These are phyloP conservation scores for Heteromormyrus szaboi DNA, from an alignment of 2,797 vertebrate species.

Conservation along the genomic window DNA sequence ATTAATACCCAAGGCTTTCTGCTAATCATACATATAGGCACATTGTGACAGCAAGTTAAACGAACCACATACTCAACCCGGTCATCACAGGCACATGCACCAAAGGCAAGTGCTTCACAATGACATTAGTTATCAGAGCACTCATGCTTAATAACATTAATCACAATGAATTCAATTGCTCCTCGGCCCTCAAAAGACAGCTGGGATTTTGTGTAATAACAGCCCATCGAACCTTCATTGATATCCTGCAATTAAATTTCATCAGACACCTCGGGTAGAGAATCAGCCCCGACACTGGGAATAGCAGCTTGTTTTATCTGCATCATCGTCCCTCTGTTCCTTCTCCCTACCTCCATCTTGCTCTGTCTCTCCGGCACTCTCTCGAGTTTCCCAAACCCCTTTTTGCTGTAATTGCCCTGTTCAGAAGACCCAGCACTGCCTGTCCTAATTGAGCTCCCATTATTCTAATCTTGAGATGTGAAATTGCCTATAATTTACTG, in stretches of 20 bases:
- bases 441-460: slow-evolving; percentile 64
- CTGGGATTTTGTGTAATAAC: slow-evolving; percentile 50
- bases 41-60: slow-evolving; percentile 11
- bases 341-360: slow-evolving; percentile 38
- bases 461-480: slow-evolving; percentile 74
- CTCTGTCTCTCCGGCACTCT: slow-evolving; percentile 38
- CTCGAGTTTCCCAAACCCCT: slow-evolving; percentile 48
- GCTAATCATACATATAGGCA: not conserved
- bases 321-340: slow-evolving; percentile 21
- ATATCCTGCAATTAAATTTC: slow-evolving; percentile 62
- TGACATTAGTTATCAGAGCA: slow-evolving; percentile 53
- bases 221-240: slow-evolving; percentile 43
- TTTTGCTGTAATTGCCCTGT: slow-evolving; percentile 57
- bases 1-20: not conserved
- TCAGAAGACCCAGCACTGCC: slow-evolving; percentile 64
- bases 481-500: slow-evolving; percentile 75
- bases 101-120: slow-evolving; percentile 45
- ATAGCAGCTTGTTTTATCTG: slow-evolving; percentile 4
- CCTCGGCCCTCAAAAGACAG: slow-evolving; percentile 41
- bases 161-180: slow-evolving; percentile 47
- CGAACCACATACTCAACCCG: slow-evolving; percentile 33
- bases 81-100: slow-evolving; percentile 36
- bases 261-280: slow-evolving; percentile 52
- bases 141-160: slow-evolving; percentile 63
- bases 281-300: slow-evolving; percentile 28